Evolutionary conservation across 2,888 invertebrate species (phyloP).

Genomic region (Rapana venosa): DNA sequence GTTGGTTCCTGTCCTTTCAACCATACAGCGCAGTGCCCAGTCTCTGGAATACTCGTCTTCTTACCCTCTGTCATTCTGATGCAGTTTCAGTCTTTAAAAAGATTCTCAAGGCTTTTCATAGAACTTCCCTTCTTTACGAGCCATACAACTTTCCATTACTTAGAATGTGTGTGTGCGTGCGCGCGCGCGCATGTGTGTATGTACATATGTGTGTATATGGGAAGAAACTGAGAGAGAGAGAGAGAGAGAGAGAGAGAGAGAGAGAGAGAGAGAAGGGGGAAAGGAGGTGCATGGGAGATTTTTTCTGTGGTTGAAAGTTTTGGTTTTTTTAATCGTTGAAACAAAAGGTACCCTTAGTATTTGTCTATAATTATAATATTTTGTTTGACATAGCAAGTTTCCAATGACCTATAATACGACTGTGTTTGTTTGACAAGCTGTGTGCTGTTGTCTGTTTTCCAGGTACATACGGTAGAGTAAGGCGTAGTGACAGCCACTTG

Average conservation of each 20-base stretch:
- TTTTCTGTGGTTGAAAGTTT: not conserved
- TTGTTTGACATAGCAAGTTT: not conserved
- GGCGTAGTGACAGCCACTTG: slow-evolving; percentile 3
- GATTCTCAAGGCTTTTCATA: too few species aligned
- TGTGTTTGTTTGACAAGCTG: not conserved
- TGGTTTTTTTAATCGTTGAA: not conserved
- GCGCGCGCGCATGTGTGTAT: not conserved
- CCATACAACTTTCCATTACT: too few species aligned
- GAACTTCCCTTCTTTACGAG: too few species aligned
- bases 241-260: not conserved
- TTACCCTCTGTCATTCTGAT: too few species aligned
- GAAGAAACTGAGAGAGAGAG: not conserved
- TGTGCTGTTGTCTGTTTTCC: not conserved
- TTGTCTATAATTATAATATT: too few species aligned
- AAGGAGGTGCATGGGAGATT: not conserved
- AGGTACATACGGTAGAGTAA: slow-evolving; percentile 24
- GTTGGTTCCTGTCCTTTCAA: too few species aligned
- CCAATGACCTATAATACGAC: not conserved
- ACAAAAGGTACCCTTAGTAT: not conserved
- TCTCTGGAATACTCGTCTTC: too few species aligned
- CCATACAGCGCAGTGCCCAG: too few species aligned
- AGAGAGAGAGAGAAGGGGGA: too few species aligned
- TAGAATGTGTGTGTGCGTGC: not conserved
- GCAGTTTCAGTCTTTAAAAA: too few species aligned
- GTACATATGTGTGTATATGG: not conserved